phyloP scores from a whole-genome alignment of 2,797 vertebrate species.

The Balearica regulorum region DNA sequence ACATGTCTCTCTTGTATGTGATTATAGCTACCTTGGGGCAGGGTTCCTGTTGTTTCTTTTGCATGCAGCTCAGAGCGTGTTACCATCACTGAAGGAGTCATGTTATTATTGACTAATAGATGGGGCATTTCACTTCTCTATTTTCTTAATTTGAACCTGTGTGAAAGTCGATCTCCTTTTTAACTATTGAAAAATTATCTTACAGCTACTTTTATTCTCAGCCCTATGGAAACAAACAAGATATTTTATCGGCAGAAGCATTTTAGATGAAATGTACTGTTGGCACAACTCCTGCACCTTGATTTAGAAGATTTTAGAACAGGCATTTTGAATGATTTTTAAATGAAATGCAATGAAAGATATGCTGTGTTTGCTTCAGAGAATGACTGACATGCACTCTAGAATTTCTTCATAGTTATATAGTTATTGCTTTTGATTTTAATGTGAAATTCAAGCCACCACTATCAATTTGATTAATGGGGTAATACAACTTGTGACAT shows the following conservation, averaged over 20 bases:
- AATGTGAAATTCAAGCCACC: neutral
- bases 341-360: neutral
- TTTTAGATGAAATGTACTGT: neutral
- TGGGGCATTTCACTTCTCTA: neutral
- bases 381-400: conserved; percentile 1
- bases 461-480: conserved; percentile 26
- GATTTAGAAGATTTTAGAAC: neutral
- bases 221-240: neutral
- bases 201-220: neutral
- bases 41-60: neutral
- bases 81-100: neutral
- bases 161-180: neutral
- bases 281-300: neutral
- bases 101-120: neutral
- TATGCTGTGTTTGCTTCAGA: neutral
- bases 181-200: neutral
- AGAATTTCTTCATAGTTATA: neutral
- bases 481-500: neutral
- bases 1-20: neutral
- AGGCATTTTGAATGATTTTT: neutral
- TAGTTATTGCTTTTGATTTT: conserved; percentile 10
- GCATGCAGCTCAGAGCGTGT: neutral
- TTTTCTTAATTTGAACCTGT: neutral
- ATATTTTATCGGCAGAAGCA: neutral
- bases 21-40: neutral